phyloP scores from a whole-genome alignment of 2,888 invertebrate genomes.

The Salticus scenicus region DNA sequence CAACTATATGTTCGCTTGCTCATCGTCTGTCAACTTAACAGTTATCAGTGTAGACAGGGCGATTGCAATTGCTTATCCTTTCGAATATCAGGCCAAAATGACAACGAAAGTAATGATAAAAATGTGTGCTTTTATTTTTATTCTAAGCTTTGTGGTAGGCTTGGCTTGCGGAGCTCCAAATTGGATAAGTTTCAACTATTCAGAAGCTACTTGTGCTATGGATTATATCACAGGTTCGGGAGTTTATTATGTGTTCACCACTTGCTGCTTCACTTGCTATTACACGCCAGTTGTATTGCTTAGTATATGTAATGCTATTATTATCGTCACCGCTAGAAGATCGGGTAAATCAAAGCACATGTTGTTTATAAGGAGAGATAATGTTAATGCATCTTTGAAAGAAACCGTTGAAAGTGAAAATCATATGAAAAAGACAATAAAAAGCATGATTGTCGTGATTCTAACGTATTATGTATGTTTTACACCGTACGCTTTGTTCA shows the following conservation, averaged over 20 bases:
- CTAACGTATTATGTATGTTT: conserved; percentile 75
- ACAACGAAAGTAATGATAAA: conserved; percentile 9
- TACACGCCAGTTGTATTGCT: conserved; percentile 14
- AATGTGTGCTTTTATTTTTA: not conserved
- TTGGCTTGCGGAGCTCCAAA: not conserved
- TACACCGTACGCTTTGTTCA: conserved; percentile 76
- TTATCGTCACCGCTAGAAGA: conserved; percentile 25
- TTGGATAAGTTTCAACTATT: conserved; percentile 49
- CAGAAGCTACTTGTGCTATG: conserved; percentile 40
- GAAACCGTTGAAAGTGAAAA: not conserved
- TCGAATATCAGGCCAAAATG: conserved; percentile 73
- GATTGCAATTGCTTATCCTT: conserved; percentile 74
- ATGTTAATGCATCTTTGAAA: not conserved
- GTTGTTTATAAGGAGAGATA: not conserved
- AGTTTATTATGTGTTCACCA: not conserved
- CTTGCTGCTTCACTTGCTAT: conserved; percentile 13
- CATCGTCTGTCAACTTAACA: conserved; percentile 75
- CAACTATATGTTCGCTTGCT: conserved; percentile 76
- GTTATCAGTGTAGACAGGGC: conserved; percentile 75
- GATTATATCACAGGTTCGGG: conserved; percentile 3
- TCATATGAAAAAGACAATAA: conserved; percentile 47
- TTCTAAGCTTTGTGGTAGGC: not conserved
- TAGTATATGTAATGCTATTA: conserved; percentile 25
- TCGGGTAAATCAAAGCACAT: not conserved
- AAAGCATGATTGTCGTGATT: conserved; percentile 74